These are phyloP conservation scores for Calephelis perditalis DNA, from an alignment of 2,888 invertebrate species.

Conservation along the genomic window DNA sequence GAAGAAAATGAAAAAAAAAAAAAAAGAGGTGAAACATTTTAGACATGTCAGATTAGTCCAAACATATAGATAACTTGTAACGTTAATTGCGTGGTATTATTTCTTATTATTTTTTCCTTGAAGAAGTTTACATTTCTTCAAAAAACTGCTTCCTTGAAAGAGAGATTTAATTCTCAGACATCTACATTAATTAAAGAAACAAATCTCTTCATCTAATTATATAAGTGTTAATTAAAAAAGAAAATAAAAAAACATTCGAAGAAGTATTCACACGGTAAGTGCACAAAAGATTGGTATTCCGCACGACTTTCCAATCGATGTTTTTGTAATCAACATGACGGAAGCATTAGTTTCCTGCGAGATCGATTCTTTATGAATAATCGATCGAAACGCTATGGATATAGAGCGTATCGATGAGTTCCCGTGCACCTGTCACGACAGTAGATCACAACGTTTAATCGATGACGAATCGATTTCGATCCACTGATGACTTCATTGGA, in stretches of 20 bases:
- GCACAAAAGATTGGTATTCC: slow-evolving; percentile 38
- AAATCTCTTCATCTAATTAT: too few species aligned
- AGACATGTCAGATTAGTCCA: too few species aligned
- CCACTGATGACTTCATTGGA: slow-evolving; percentile 63
- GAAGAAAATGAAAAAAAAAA: too few species aligned
- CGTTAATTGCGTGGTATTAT: too few species aligned
- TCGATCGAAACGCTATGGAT: slow-evolving; percentile 57
- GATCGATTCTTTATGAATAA: slow-evolving; percentile 60
- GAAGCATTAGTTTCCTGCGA: slow-evolving; percentile 42
- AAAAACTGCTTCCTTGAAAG: too few species aligned
- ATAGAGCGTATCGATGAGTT: slow-evolving; percentile 44
- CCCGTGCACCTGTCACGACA: slow-evolving; percentile 61
- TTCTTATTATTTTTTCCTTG: too few species aligned
- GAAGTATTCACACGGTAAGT: slow-evolving; percentile 21
- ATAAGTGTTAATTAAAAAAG: too few species aligned
- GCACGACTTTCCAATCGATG: slow-evolving; percentile 64
- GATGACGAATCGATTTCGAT: slow-evolving; percentile 66
- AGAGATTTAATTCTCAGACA: too few species aligned
- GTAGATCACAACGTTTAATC: slow-evolving; percentile 64
- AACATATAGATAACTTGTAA: too few species aligned
- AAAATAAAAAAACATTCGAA: neutral
- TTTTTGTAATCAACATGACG: slow-evolving; percentile 61
- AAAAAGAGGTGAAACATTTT: too few species aligned
- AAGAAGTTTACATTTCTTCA: too few species aligned
- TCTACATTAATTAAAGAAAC: too few species aligned